Conservation (phyloP, 1,140 invertebrate genomes). For the Maconellicoccus hirsutus region DNA sequence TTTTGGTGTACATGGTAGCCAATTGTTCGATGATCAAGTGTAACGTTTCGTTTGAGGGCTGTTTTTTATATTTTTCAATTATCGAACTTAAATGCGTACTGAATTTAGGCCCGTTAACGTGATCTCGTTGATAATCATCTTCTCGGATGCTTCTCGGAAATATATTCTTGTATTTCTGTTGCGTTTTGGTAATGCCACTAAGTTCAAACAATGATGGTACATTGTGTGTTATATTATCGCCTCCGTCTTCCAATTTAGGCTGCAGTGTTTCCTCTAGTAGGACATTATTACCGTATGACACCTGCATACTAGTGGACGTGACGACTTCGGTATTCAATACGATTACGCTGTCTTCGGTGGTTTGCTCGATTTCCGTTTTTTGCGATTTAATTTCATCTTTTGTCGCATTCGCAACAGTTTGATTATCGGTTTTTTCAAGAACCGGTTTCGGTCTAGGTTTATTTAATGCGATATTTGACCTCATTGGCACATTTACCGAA, state of each 20-base stretch:
- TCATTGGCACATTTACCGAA: not conserved
- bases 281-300: constrained; percentile 17
- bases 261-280: not conserved
- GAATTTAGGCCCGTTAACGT: not conserved
- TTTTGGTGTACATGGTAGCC: not conserved
- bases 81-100: not conserved
- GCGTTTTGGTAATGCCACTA: not conserved
- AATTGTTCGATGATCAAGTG: constrained; percentile 19
- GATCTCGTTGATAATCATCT: not conserved
- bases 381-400: constrained; percentile 8
- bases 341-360: constrained; percentile 20
- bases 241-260: not conserved
- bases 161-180: constrained; percentile 6
- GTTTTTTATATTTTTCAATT: not conserved
- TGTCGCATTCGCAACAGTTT: not conserved
- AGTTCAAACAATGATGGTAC: not conserved
- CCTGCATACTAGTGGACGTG: constrained; percentile 25
- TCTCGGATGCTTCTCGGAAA: not conserved
- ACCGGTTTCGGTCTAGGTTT: constrained; percentile 2
- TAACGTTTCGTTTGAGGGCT: not conserved
- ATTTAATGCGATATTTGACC: constrained; percentile 9
- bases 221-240: not conserved
- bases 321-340: constrained; percentile 26
- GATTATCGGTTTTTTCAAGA: not conserved
- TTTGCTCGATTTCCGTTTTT: constrained; percentile 6